A percentile compares a stretch with the other conserved stretches of the same genome.
These are phyloP conservation scores for Cavia porcellus DNA, from an alignment of 2,113 vertebrate species.

Conservation along the genomic window DNA sequence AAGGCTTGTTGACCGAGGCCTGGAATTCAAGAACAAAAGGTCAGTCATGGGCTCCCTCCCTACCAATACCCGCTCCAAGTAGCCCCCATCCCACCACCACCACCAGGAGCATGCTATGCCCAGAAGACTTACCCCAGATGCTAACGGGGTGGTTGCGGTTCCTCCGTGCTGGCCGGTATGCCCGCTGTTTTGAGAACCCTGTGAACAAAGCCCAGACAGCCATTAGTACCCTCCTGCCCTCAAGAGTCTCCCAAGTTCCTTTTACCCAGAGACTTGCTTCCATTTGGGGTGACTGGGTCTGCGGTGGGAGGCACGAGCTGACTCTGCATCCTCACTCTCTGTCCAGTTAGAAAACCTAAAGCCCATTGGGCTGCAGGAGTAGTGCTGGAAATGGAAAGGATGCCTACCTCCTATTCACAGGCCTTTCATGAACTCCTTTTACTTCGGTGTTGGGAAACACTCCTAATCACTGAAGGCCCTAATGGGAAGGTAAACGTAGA, in stretches of 20 bases:
- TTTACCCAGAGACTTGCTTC: not conserved
- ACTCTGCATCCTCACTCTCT: not conserved
- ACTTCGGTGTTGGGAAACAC: not conserved
- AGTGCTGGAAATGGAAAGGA: not conserved
- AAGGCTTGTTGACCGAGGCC: conserved; percentile 82
- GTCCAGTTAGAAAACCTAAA: not conserved
- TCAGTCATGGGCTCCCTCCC: not conserved
- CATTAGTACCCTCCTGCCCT: not conserved
- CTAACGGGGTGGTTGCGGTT: conserved; percentile 66
- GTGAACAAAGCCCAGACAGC: conserved; percentile 28
- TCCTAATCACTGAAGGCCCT: not conserved
- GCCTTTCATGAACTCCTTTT: not conserved
- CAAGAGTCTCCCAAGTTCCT: not conserved
- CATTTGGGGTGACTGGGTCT: not conserved
- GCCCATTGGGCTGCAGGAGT: not conserved
- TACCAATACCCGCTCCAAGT: not conserved
- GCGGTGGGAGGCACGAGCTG: not conserved
- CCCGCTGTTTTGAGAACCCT: conserved; percentile 51
- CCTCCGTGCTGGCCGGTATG: conserved; percentile 71
- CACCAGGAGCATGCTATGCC: fast-evolving
- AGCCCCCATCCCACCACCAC: not conserved
- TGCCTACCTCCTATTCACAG: not conserved
- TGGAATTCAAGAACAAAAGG: conserved; percentile 62
- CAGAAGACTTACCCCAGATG: conserved; percentile 78
- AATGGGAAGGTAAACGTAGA: not conserved